Conservation (phyloP, 2,113 vertebrate species). For the Nerophis ophidion region DNA sequence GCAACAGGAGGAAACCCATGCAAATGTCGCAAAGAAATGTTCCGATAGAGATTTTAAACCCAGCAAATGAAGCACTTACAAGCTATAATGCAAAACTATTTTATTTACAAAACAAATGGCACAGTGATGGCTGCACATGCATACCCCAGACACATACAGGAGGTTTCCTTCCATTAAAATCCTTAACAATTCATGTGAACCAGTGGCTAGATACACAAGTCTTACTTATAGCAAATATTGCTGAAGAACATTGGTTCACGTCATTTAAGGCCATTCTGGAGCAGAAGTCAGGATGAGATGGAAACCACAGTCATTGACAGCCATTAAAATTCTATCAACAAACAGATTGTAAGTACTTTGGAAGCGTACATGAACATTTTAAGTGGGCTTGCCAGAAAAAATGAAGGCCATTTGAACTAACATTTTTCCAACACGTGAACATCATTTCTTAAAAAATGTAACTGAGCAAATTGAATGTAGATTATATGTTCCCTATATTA, state of each 20-base stretch:
- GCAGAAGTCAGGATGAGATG: conserved; percentile 53
- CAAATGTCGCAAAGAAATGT: too few species aligned
- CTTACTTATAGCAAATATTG: conserved; percentile 89
- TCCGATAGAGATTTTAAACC: too few species aligned
- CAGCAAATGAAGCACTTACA: background rate
- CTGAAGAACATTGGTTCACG: conserved; percentile 81
- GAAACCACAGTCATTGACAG: conserved; percentile 75
- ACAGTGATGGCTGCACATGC: conserved; percentile 89
- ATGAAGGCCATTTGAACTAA: conserved; percentile 6
- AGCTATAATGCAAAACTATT: conserved; percentile 92
- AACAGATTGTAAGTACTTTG: conserved; percentile 64
- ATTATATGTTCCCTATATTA: background rate
- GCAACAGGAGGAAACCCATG: too few species aligned
- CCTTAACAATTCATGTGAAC: conserved; percentile 72
- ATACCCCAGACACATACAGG: conserved; percentile 81
- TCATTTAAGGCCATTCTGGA: conserved; percentile 86
- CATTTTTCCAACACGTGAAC: conserved; percentile 12
- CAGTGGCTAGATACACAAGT: conserved; percentile 75
- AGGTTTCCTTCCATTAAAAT: conserved; percentile 74
- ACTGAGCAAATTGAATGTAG: conserved; percentile 3
- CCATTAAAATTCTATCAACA: conserved; percentile 61
- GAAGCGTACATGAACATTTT: conserved; percentile 50
- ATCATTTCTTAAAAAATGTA: conserved; percentile 23
- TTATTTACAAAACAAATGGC: conserved; percentile 98
- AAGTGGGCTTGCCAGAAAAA: conserved; percentile 9